Conservation (phyloP, 92 coral and sea anemone genomes). For the Blastomussa wellsi region DNA sequence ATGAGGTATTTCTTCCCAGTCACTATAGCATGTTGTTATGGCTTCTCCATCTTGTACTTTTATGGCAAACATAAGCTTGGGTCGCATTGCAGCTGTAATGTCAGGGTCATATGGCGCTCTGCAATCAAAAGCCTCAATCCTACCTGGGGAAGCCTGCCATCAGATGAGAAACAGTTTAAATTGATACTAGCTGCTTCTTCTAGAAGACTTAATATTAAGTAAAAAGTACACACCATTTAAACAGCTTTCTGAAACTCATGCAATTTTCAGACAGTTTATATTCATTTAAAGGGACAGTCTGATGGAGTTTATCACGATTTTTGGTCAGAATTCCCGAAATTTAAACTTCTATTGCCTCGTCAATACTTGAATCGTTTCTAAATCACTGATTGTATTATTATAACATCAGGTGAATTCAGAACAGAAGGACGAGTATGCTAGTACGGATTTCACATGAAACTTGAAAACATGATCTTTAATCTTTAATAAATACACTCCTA, state of each 20-base stretch:
- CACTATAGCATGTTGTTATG: slow-evolving; percentile 30
- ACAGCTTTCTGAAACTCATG: not conserved
- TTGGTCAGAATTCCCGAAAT: no score
- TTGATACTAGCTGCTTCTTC: not conserved
- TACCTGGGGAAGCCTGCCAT: slow-evolving; percentile 63
- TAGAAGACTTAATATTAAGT: not conserved
- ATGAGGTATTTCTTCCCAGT: slow-evolving; percentile 41
- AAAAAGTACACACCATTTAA: not conserved
- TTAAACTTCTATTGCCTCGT: no score
- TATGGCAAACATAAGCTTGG: slow-evolving; percentile 61
- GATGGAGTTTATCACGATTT: no score
- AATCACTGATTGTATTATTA: no score
- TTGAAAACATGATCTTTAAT: no score
- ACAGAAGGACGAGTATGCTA: no score
- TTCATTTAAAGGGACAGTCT: no score
- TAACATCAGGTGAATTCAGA: no score
- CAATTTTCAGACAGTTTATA: not conserved
- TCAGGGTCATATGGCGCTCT: slow-evolving; percentile 58
- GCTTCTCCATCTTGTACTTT: slow-evolving; percentile 30
- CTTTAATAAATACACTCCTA: no score
- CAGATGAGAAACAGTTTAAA: not conserved
- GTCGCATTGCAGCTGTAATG: slow-evolving; percentile 44
- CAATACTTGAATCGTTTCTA: no score
- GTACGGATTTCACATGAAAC: no score
- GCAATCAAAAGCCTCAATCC: slow-evolving; percentile 60